phyloP scores from a whole-genome alignment of 2,113 vertebrate species.

The Poeciliopsis retropinna region DNA sequence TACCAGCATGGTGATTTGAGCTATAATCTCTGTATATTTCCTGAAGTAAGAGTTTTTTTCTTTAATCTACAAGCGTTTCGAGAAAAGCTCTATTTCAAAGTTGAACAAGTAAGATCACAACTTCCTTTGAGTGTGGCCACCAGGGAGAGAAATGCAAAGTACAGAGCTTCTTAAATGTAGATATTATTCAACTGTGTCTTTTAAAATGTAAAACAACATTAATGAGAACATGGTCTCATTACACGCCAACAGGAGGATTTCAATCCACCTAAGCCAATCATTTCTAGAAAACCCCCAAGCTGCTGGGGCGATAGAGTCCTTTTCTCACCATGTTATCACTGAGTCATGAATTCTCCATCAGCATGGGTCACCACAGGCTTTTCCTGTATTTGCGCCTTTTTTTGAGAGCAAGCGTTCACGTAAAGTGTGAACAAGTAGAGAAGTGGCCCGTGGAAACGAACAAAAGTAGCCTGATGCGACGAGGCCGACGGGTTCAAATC shows the following conservation, averaged over 20 bases:
- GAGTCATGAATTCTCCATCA: neutral
- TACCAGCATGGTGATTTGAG: no score
- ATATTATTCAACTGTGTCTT: neutral
- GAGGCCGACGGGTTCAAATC: neutral
- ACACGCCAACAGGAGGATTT: neutral
- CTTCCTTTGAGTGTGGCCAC: no score
- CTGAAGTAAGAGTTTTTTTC: no score
- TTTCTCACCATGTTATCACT: neutral
- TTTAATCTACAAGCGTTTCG: no score
- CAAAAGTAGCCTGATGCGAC: neutral
- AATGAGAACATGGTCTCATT: neutral
- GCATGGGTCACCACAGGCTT: neutral
- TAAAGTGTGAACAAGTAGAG: neutral
- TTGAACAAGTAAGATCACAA: no score
- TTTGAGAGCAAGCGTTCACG: constrained; percentile 1
- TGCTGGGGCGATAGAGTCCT: neutral
- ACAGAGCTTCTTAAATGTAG: neutral
- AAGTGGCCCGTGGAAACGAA: neutral
- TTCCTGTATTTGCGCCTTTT: neutral
- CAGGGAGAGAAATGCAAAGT: no score
- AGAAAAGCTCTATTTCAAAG: no score
- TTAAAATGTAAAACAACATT: neutral
- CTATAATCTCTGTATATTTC: no score
- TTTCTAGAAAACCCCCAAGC: neutral
- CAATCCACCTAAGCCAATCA: neutral